Base-by-base conservation (phyloP, 2,888 invertebrate species). In the Rhagium mordax region DNA sequence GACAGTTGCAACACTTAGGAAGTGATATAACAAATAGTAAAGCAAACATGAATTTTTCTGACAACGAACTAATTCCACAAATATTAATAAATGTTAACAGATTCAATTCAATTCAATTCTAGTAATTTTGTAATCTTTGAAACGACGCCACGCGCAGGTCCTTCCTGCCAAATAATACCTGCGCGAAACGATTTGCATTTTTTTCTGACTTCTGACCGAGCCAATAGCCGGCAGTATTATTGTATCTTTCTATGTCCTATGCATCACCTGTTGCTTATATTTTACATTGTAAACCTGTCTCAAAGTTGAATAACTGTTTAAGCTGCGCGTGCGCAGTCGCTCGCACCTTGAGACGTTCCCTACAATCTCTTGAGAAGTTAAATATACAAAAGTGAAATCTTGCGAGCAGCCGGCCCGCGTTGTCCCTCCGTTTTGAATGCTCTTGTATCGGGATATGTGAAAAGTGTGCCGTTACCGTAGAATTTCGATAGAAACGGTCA, bases 291-390 rank as follows among this genome's bases (percentile, higher is more conserved):
- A 84, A 86, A 86, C 85, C 83, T 82, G 86, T 82, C 85, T 84
- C 79, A 81, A 80, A 84, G 84, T 85, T 84, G 85, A 85, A 84
- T 86, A 85, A 86, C 86, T 85, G 85, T 85, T 78, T 67, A 70
- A 79, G 10, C 18, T 41, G 77, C 81, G 82, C 86, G 80, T 81
- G 86, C 85, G 84, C 83, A 67, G 57, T 68, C n/a, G 47, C 65
- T 64, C 78, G 81, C 84, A 85, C 86, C 86, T 86, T 86, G 85
- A 84, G 84, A 85, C 81, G 74, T 74, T 81, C 80, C 47, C 21
- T 76, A 79, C 83, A 84, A 85, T 85, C 85, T 82, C 82, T 77
- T n/a, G 70, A 71, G 74, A 67, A 74, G 75, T 69, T 72, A 71
- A 70, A 75, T 71, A 75, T 76, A 84, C 82, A 83, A 84, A 85